Base-by-base conservation (phyloP, 1,140 invertebrate species). In the Mycetomoellerius zeteki region DNA sequence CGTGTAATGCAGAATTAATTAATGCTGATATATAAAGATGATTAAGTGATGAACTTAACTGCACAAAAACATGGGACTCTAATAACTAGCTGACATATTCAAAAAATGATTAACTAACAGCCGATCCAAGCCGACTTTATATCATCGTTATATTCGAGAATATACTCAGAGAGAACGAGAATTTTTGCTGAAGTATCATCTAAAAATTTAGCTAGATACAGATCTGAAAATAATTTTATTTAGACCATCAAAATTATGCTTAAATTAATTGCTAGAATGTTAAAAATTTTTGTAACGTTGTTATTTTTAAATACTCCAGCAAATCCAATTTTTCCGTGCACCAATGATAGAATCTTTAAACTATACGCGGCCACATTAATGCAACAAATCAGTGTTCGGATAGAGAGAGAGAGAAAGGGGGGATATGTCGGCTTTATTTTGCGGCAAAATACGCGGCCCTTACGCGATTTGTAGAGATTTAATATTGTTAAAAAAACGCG, bases 101-200 rank as follows among this genome's bases (percentile, higher is more conserved):
- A 56, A 21, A 69, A 81, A 81, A 56, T 81, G 43, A 84, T 84
- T 75, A 84, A 84, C 37, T 50, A 50, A 60, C 16, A 14, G 69
- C 19, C 19, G 19, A 71, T 21, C 12, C 50, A 47, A 80, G 50
- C 12, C 16, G 52, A 33, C 19, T 60, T 84, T 50, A 73, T 75
- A 54, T 73, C 27, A n/a, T 37, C 33, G 14, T 7, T 12, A 6
- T 3, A 16, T 16, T 82, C 69, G 16, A 37, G 24, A 56, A 27
- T 16, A 60, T 50, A 62, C 0, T 43, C 8, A 43, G 37, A 43
- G 2, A 43, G 8, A 8, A 43, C 2, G 1, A 1, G n/a, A n/a
- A n/a, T n/a, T 43, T 43, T 43, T 43, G 1, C 37, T 43, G 2
- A 43, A 43, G 37, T 37, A 37, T 37, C 37, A 37, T 37, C 37